Evolutionary conservation across 2,797 vertebrate species (phyloP), one percentile per base, ranked within the genome.

Genomic region (Nyctalus aviator): DNA sequence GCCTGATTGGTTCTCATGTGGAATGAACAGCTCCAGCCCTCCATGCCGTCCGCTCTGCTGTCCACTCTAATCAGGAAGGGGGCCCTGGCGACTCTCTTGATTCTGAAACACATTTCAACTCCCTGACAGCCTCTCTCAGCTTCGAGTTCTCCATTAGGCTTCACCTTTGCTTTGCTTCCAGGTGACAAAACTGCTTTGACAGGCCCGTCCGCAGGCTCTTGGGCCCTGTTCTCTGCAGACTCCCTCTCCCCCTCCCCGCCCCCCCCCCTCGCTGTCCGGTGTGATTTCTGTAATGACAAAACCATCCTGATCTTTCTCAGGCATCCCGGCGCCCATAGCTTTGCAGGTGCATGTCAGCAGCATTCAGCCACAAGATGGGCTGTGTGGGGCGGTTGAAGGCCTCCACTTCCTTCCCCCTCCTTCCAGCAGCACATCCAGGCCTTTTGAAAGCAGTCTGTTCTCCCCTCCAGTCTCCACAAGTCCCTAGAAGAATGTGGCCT

Each of bases 181-280:
- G 96, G 96, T 98, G 97, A 99, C 99, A 99, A 99, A 99, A 98
- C 97, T 98, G 98, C 98, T 99, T 96, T 99, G 99, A 98, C 99
- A 99, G 96, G 96, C 27, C 57, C 14, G 13, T 98, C 98, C 97
- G 53, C 98, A 98, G 98, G 95, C 97, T 98, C 97, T 98, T 93
- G 79, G 87, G 90, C 97, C 71, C 9, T 82, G 78, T 95, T 91
- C 94, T 5, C 6, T 15, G 71, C 13, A 11, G 82, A 35, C 32
- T 71, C 96, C 73, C 64, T 55, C 81, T 91, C 90, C 91, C 1
- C 3, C 76, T 95, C 94, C 96, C 1, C 20, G 89, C 91, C 1
- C 3, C 76, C 95, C 94, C 96, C 1, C 20, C 20, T 84, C 9
- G 73, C 84, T 14, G 94, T 94, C 53, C 53, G 0, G 18, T 6